Percentiles rank a stretch among this genome's conserved stretches.
Evolutionary conservation across 1,140 invertebrate genomes (phyloP).

Genomic region (Ridgeia piscesae): DNA sequence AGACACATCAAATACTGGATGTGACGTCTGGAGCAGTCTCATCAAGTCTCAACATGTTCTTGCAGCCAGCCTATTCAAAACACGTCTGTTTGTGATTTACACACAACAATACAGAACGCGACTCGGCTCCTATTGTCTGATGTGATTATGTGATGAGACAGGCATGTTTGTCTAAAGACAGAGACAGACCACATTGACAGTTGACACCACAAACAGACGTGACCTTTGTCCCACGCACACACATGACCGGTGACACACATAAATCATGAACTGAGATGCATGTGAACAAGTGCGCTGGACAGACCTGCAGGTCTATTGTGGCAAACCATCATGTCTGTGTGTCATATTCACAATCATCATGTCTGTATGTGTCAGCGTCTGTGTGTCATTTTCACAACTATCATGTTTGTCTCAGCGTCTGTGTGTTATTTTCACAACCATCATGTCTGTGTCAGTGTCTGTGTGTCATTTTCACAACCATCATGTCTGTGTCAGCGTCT

Average conservation of each 20-base stretch:
- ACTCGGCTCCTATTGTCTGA: not conserved
- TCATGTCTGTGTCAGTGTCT: too few species aligned
- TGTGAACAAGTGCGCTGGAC: not conserved
- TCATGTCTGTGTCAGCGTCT: too few species aligned
- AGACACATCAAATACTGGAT: too few species aligned
- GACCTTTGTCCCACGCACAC: not conserved
- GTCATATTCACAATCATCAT: not conserved
- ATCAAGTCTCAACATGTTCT: too few species aligned
- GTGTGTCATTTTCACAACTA: too few species aligned
- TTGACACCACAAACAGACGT: not conserved
- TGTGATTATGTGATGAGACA: not conserved
- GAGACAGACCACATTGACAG: not conserved
- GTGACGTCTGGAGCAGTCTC: too few species aligned
- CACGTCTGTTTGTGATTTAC: not conserved
- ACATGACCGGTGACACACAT: not conserved
- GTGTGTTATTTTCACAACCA: too few species aligned
- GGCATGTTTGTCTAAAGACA: not conserved
- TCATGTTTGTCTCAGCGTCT: too few species aligned
- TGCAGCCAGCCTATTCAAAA: too few species aligned
- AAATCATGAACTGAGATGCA: not conserved
- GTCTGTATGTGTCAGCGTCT: not conserved
- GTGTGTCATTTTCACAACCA: too few species aligned
- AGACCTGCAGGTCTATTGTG: not conserved
- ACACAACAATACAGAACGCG: not conserved
- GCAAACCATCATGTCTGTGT: not conserved